Percentiles rank a stretch among this genome's conserved stretches.
These are phyloP conservation scores for Typhlichthys subterraneus DNA, from an alignment of 2,797 vertebrate genomes.

Conservation along the genomic window DNA sequence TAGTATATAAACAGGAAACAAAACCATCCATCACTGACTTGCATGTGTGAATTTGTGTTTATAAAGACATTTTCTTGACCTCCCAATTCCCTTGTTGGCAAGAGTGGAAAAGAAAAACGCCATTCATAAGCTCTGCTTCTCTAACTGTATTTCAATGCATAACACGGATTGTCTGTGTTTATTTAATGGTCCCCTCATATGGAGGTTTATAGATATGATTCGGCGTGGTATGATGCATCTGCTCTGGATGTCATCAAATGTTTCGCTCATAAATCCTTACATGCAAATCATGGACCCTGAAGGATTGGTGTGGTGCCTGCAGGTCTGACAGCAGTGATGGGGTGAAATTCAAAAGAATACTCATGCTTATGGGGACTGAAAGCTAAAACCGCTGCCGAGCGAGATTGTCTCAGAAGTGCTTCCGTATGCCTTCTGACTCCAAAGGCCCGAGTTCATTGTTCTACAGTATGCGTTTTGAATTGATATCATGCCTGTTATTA, in stretches of 20 bases:
- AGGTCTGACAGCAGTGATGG: conserved; percentile 73
- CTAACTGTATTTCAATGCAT: conserved; percentile 50
- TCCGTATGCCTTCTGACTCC: conserved; percentile 67
- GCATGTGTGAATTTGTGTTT: conserved; percentile 29
- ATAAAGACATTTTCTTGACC: conserved; percentile 37
- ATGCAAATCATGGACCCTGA: conserved; percentile 67
- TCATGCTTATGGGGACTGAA: conserved; percentile 72
- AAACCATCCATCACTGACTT: conserved; percentile 27
- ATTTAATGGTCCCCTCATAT: conserved; percentile 37
- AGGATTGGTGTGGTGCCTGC: conserved; percentile 72
- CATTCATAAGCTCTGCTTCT: conserved; percentile 39
- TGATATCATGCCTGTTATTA: conserved; percentile 62
- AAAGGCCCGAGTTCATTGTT: conserved; percentile 60
- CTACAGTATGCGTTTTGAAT: conserved; percentile 51
- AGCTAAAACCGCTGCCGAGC: conserved; percentile 67
- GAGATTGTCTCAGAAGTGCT: conserved; percentile 70
- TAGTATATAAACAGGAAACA: conserved; percentile 49
- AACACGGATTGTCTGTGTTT: conserved; percentile 45
- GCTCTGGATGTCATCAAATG: conserved; percentile 64
- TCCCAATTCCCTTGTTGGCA: background rate
- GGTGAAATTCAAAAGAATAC: conserved; percentile 78
- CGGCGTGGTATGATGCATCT: conserved; percentile 51
- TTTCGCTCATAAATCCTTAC: conserved; percentile 62
- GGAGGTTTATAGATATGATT: conserved; percentile 32
- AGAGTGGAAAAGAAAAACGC: conserved; percentile 20